These are phyloP conservation scores for Staurois parvus DNA, from an alignment of 2,797 vertebrate species.

Conservation along the genomic window DNA sequence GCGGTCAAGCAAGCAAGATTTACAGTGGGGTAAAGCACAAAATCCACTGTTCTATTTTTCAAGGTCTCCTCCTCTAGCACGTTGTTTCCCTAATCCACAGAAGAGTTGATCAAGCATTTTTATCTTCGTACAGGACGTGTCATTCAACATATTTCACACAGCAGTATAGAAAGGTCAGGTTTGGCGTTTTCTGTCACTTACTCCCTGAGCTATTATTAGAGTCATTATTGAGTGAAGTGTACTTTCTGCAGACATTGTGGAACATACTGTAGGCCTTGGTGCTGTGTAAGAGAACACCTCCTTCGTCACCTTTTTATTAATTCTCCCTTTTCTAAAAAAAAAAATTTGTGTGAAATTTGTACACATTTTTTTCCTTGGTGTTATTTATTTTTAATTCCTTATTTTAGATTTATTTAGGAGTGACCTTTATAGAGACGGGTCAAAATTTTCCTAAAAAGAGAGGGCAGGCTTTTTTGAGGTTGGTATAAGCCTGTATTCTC, in stretches of 20 bases:
- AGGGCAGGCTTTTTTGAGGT: too few species aligned
- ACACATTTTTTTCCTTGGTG: not conserved
- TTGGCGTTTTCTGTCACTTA: conserved; percentile 14
- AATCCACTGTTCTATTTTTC: not conserved
- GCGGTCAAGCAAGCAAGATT: not conserved
- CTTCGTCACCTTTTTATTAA: not conserved
- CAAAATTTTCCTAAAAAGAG: too few species aligned
- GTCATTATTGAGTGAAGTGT: not conserved
- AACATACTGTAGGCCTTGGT: not conserved
- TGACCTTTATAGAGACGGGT: too few species aligned
- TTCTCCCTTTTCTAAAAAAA: not conserved
- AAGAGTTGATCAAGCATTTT: conserved; percentile 28
- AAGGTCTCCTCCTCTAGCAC: not conserved
- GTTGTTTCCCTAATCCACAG: not conserved
- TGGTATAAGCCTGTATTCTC: too few species aligned
- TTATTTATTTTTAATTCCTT: not conserved
- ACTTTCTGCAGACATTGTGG: conserved; percentile 1
- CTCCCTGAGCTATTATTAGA: conserved; percentile 39
- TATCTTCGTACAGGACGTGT: conserved; percentile 20
- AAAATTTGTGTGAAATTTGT: not conserved
- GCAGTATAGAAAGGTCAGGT: conserved; percentile 15
- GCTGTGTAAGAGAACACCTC: not conserved
- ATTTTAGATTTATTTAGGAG: too few species aligned
- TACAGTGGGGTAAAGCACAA: not conserved
- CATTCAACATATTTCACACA: conserved; percentile 33